Base-by-base conservation (phyloP, 1,140 invertebrate species). In the Drosophila sp. region DNA sequence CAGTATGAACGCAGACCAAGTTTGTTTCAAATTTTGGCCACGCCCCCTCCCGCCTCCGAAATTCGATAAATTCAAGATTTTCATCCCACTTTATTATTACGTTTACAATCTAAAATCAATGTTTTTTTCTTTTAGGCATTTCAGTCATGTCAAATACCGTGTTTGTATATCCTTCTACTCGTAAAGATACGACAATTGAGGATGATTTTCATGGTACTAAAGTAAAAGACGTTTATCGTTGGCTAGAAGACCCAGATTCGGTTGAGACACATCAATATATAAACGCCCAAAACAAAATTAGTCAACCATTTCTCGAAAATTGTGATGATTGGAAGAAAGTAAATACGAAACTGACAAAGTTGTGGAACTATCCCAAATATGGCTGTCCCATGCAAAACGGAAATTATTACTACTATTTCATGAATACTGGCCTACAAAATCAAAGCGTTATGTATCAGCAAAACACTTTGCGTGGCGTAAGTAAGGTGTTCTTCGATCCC, bases 301-400 rank as follows among this genome's bases (percentile, higher is more conserved):
- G 98, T 8, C 93, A 94, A 58, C 97, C 98, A 1, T 99, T 96
- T 93, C 93, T 99, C 3, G 94, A 97, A 72, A 93, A 94, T 17
- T 99, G 96, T 90, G 93, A 94, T 4, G 93, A 94, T 54, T 95
- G 96, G 79, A 92, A 95, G 8, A 94, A 95, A 77, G 95, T 99
- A 47, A 95, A 96, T 80, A 92, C 94, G 55, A 94, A 95, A 67
- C 93, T 99, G 2, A 99, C 96, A 0, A 95, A 98, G 79, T 93
- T 99, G 2, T 99, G 98, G 98, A 96, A 99, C 93, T 99, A 97
- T 93, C 97, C 98, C 33, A 99, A 99, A 92, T 99, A 97, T 93
- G 96, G 97, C 0, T 97, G 96, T 83, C 98, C 98, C 0, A 95
- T 94, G 75, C 95, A 94, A 87, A 94, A 96, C 87, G 98, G 98